Percentiles rank a stretch among this genome's conserved stretches.
phyloP scores from a whole-genome alignment of 1,140 invertebrate genomes.

The Cotesia vestalis region DNA sequence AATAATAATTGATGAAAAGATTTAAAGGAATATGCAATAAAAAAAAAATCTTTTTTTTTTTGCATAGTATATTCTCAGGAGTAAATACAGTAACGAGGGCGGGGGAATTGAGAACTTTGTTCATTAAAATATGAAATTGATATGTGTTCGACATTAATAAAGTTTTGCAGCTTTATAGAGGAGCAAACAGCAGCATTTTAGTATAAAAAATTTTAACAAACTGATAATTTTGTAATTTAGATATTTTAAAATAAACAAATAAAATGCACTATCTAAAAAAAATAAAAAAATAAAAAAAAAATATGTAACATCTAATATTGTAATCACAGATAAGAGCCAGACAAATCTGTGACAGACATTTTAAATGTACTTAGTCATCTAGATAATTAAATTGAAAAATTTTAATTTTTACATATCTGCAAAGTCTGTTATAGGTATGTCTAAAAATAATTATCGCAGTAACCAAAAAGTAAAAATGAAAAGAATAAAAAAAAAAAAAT shows the following conservation, averaged over 20 bases:
- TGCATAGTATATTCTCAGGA: conserved; percentile 7
- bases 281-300: conserved; percentile 2
- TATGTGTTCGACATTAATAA: conserved; percentile 9
- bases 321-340: background rate
- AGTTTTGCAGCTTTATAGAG: conserved; percentile 3
- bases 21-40: background rate
- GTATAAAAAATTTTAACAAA: background rate
- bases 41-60: background rate
- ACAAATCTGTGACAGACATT: conserved; percentile 30
- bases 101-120: background rate
- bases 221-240: background rate
- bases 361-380: conserved; percentile 38
- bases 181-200: background rate
- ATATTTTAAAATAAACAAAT: background rate
- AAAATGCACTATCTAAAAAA: background rate
- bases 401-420: conserved; percentile 22
- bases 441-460: too few species aligned
- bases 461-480: background rate
- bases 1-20: background rate
- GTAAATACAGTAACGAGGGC: background rate
- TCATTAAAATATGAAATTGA: background rate
- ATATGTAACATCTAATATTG: background rate
- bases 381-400: conserved; percentile 17
- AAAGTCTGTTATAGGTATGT: conserved; percentile 10
- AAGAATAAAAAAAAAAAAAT: background rate